phyloP scores from a whole-genome alignment of 2,888 invertebrate genomes.

The Caenorhabditis angaria region DNA sequence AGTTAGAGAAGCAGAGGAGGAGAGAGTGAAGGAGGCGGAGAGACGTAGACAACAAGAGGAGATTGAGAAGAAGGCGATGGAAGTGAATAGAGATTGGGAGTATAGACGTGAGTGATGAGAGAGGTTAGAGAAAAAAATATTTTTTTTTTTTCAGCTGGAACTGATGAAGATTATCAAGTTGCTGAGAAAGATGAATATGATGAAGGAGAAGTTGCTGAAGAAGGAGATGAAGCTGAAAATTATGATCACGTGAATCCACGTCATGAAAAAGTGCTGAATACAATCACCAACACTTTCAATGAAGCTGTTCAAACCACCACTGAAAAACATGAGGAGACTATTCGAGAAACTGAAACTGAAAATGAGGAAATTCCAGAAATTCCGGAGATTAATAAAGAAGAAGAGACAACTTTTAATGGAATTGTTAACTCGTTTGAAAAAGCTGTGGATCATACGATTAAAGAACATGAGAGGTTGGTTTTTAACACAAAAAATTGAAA shows the following conservation, averaged over 20 bases:
- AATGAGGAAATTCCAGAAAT: no score
- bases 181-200: slow-evolving; percentile 34
- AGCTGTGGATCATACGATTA: slow-evolving; percentile 35
- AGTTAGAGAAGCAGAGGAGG: not conserved
- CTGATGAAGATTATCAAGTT: slow-evolving; percentile 28
- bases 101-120: not conserved
- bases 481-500: no score
- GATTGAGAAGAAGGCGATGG: not conserved
- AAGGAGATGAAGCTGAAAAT: slow-evolving; percentile 6
- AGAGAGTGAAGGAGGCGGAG: slow-evolving; percentile 2
- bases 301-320: not conserved
- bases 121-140: no score
- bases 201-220: slow-evolving; percentile 24
- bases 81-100: slow-evolving; percentile 27
- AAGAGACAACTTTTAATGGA: not conserved
- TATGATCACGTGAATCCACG: slow-evolving; percentile 8
- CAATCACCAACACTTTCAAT: slow-evolving; percentile 18
- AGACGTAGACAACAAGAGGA: not conserved
- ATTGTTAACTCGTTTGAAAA: slow-evolving; percentile 13
- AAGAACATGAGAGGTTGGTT: slow-evolving; percentile 40
- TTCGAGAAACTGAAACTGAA: not conserved
- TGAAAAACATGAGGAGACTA: not conserved
- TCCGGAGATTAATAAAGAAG: not conserved
- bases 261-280: slow-evolving; percentile 24
- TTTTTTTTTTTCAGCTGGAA: not conserved